Evolutionary conservation across 2,797 vertebrate genomes (phyloP).

Genomic region (Mastacembelus armatus): DNA sequence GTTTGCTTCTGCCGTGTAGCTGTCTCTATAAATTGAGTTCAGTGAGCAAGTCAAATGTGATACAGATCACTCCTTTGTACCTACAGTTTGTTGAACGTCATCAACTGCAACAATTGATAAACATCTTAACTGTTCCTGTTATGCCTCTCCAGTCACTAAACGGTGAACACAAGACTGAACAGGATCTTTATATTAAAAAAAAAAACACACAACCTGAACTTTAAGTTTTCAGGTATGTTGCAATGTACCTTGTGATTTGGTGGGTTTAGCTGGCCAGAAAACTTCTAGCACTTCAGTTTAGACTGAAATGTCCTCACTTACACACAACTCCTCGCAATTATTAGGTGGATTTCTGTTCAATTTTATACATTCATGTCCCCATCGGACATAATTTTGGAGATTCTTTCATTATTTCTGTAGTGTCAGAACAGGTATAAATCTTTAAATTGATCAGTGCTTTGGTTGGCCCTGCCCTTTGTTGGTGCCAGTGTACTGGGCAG

Average conservation of each 20-base stretch:
- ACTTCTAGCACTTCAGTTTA: not conserved
- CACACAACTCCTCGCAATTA: too few species aligned
- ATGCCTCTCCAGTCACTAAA: not conserved
- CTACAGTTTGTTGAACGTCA: slow-evolving; percentile 17
- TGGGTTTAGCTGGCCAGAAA: not conserved
- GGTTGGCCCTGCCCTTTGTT: too few species aligned
- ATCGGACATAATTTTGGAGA: too few species aligned
- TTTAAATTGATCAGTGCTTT: too few species aligned
- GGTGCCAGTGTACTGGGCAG: too few species aligned
- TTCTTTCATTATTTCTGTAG: too few species aligned
- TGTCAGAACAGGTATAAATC: too few species aligned
- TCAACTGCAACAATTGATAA: slow-evolving; percentile 17
- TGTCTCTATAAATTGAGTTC: not conserved
- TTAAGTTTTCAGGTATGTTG: too few species aligned
- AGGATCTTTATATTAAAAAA: not conserved
- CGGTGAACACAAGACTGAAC: slow-evolving; percentile 13
- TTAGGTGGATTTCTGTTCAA: not conserved
- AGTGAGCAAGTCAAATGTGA: slow-evolving; percentile 33
- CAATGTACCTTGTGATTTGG: too few species aligned
- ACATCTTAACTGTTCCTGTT: not conserved
- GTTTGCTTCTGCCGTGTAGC: not conserved
- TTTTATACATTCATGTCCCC: not conserved
- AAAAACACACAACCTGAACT: too few species aligned
- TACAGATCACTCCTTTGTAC: slow-evolving; percentile 7
- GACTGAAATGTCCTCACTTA: not conserved